Conservation (phyloP, 2,797 vertebrate species). For the Nasua narica region DNA sequence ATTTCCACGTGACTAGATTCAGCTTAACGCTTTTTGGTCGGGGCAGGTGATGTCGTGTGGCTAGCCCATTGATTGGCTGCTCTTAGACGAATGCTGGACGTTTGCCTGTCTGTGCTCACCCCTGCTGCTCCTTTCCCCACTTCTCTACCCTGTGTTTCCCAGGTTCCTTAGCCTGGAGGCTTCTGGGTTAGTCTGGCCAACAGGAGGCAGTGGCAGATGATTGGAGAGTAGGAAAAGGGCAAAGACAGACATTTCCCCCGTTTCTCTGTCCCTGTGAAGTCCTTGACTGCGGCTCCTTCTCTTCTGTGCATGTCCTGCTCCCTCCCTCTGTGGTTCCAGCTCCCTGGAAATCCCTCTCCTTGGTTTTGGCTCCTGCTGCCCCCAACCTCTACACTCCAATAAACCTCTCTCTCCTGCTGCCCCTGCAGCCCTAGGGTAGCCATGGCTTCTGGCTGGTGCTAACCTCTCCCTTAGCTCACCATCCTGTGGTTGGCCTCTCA, state of each 20-base stretch:
- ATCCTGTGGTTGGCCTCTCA: slow-evolving; percentile 1
- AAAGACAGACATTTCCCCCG: no score
- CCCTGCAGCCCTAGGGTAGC: not conserved
- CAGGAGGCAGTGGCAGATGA: not conserved
- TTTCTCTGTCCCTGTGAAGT: not conserved
- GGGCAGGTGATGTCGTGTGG: not conserved
- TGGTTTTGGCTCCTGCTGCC: not conserved
- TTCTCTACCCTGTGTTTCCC: not conserved
- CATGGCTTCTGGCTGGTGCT: not conserved
- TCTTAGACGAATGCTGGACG: not conserved
- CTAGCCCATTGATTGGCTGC: not conserved
- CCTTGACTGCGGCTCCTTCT: not conserved
- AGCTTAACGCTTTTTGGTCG: not conserved
- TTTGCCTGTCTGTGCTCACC: not conserved
- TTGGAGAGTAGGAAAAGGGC: not conserved
- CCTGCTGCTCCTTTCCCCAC: not conserved
- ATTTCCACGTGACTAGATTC: not conserved
- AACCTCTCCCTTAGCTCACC: not conserved
- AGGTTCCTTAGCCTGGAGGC: not conserved
- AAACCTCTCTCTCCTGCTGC: not conserved
- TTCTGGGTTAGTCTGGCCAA: not conserved
- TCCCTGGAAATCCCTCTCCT: not conserved
- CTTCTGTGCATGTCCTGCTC: not conserved
- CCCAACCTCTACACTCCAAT: not conserved
- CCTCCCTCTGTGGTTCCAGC: not conserved